phyloP scores from a whole-genome alignment of 2,797 vertebrate species.

The Tapera naevia region DNA sequence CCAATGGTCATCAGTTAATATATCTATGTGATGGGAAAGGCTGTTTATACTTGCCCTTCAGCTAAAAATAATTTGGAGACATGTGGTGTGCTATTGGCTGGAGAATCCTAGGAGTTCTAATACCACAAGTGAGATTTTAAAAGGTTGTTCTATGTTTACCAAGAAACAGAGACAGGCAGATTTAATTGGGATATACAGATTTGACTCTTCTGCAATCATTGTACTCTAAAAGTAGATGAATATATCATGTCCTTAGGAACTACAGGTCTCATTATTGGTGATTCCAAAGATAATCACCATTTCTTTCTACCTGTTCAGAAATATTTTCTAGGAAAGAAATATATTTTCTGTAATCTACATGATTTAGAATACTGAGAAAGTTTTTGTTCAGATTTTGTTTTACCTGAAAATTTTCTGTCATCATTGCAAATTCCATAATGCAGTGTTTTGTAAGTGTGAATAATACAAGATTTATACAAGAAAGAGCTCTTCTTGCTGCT shows the following conservation, averaged over 20 bases:
- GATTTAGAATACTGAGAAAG: neutral
- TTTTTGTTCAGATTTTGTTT: neutral
- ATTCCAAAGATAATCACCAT: slow-evolving; percentile 18
- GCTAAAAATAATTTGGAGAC: neutral
- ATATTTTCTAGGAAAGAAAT: neutral
- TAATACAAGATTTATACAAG: neutral
- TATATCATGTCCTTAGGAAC: slow-evolving; percentile 58
- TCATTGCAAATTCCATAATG: neutral
- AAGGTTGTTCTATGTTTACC: slow-evolving; percentile 18
- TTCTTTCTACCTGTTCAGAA: neutral
- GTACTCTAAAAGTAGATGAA: slow-evolving; percentile 39
- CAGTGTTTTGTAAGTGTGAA: neutral
- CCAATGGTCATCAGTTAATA: neutral
- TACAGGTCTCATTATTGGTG: slow-evolving; percentile 62
- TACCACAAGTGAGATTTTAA: neutral
- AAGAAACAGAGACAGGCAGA: neutral
- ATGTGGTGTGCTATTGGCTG: neutral
- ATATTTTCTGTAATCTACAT: neutral
- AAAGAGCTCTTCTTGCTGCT: neutral
- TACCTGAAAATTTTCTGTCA: neutral
- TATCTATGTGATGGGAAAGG: neutral
- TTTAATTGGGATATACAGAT: slow-evolving; percentile 21
- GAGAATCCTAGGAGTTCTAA: neutral
- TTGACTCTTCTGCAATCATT: slow-evolving; percentile 10
- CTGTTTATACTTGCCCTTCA: neutral